These are phyloP conservation scores for Poecilia latipinna DNA, from an alignment of 2,113 vertebrate genomes.

Conservation along the genomic window DNA sequence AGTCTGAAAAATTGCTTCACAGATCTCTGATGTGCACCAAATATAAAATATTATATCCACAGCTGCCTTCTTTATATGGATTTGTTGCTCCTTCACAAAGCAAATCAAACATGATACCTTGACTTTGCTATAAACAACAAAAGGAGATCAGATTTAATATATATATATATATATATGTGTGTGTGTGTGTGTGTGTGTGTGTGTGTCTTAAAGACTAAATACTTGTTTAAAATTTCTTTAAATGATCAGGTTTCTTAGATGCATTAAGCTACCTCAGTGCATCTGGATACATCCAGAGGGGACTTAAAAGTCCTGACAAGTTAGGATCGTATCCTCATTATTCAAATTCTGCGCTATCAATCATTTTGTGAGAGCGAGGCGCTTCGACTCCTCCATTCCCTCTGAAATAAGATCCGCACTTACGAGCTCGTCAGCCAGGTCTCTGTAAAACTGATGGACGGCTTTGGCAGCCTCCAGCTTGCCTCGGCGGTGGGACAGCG, in stretches of 20 bases:
- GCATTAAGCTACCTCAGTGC: no score
- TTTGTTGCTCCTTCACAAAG: constrained; percentile 13
- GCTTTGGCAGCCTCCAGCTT: constrained; percentile 86
- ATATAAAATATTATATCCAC: not conserved
- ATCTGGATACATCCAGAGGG: not conserved
- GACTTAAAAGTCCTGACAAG: not conserved
- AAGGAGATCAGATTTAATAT: constrained; percentile 39
- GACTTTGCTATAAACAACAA: constrained; percentile 42
- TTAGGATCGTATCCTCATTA: not conserved
- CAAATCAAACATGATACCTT: constrained; percentile 30
- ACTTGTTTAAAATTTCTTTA: not conserved
- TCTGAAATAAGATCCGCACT: constrained; percentile 44
- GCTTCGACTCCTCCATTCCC: constrained; percentile 9
- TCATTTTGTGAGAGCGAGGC: constrained; percentile 6
- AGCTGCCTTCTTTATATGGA: not conserved
- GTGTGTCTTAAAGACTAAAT: not conserved
- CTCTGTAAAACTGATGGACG: constrained; percentile 89
- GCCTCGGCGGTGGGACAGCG: constrained; percentile 83
- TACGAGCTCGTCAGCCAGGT: constrained; percentile 93
- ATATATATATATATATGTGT: not conserved
- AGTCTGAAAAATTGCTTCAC: not conserved
- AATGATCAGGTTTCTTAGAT: not conserved
- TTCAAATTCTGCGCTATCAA: constrained; percentile 17
- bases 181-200: no score
- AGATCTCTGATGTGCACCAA: constrained; percentile 13